A percentile compares a stretch with the other conserved stretches of the same genome.
These are phyloP conservation scores for Beris morrisii DNA, from an alignment of 2,888 invertebrate genomes.

Conservation along the genomic window DNA sequence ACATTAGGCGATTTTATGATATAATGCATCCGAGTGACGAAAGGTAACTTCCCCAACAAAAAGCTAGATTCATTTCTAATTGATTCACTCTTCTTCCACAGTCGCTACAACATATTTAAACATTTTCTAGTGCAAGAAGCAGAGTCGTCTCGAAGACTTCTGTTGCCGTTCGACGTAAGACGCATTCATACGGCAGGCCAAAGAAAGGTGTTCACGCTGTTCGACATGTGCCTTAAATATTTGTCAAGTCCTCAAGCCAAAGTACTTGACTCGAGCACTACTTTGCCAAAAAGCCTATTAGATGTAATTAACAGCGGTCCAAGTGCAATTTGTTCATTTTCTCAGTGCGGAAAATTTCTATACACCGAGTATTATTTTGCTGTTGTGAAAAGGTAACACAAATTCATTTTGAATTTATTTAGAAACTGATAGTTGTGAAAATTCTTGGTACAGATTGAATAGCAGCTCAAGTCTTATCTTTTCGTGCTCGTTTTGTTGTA, in stretches of 20 bases:
- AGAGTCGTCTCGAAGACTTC: conserved; percentile 47
- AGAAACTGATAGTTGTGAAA: neutral
- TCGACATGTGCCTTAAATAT: conserved; percentile 11
- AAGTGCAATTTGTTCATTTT: conserved; percentile 50
- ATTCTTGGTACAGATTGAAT: conserved; percentile 44
- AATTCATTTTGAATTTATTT: neutral
- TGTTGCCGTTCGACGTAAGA: conserved; percentile 52
- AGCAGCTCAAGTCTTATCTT: conserved; percentile 53
- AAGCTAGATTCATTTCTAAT: conserved; percentile 2
- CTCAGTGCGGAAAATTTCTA: conserved; percentile 49
- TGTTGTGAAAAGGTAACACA: conserved; percentile 51
- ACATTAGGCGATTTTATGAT: conserved; percentile 53
- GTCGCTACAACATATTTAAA: conserved; percentile 39
- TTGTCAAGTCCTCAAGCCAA: conserved; percentile 43
- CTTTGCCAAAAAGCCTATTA: conserved; percentile 50
- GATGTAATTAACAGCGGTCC: conserved; percentile 52
- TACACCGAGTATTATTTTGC: conserved; percentile 54
- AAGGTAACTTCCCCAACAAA: conserved; percentile 44
- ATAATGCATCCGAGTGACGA: conserved; percentile 46
- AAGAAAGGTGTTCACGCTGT: conserved; percentile 1
- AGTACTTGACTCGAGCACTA: conserved; percentile 44
- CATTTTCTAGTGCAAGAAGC: conserved; percentile 51
- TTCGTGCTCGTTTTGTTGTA: conserved; percentile 53
- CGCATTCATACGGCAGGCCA: conserved; percentile 46
- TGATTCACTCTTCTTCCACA: conserved; percentile 9